Evolutionary conservation across 2,888 invertebrate species (phyloP), one percentile per base, ranked within the genome.

Genomic region (Sesia bembeciformis): DNA sequence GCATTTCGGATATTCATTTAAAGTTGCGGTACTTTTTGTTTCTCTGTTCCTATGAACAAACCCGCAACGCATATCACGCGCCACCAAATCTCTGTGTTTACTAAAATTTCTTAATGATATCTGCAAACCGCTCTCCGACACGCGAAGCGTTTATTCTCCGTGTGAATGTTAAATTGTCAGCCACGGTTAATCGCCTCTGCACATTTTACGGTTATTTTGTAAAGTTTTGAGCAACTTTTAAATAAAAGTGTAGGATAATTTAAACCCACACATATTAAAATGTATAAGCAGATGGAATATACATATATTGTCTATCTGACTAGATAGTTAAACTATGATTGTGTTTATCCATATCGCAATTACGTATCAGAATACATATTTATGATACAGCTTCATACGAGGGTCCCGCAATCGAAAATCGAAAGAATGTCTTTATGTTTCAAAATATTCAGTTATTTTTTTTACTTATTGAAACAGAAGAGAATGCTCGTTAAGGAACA

Each of bases 401-500:
- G 23, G 23, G 23, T 23, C 23, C 23, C 23, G 23, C 2, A 23
- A 23, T 23, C 23, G 23, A 23, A 23, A 23, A 23, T 23, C 23
- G 23, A 23, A 23, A 38, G 50, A 50, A 50, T 50, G 50, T 50
- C 50, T 50, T 39, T 23, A 50, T 50, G 38, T 43, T 43, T 43
- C 43, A 43, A 43, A 43, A 43, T 43, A 43, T n/a, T 8, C n/a
- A 8, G 43, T 43, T 58, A 43, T 53, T 62, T 70, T 69, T 60
- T 69, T 75, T 70, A 72, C 68, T 66, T 67, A 60, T 73, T 68
- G 65, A 63, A 67, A 70, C 68, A 67, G 68, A 67, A 78, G 76
- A 75, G 74, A 76, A 73, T 73, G 77, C 84, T 86, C 79, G 84
- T 84, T 87, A 85, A 80, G 78, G 78, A 78, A 82, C 83, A 80